Conservation (phyloP, 2,797 vertebrate genomes). For the Sebastiscus tertius region DNA sequence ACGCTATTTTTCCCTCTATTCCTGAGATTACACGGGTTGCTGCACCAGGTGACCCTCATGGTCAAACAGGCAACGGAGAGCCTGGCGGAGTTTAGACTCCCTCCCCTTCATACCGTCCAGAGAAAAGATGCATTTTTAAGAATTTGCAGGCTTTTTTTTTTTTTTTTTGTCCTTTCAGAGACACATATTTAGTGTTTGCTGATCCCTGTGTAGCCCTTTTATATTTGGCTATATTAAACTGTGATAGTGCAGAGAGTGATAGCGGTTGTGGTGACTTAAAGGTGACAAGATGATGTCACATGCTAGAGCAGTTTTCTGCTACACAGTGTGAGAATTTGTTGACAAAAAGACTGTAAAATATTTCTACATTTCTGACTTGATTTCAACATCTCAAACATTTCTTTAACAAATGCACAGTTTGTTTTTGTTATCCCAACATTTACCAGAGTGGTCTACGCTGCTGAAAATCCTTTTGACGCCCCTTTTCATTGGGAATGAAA, state of each 20-base stretch:
- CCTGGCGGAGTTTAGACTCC: conserved; percentile 84
- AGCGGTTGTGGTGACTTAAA: conserved; percentile 22
- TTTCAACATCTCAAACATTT: not conserved
- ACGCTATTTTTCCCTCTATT: conserved; percentile 77
- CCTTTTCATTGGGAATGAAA: conserved; percentile 62
- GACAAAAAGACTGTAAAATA: not conserved
- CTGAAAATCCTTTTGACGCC: conserved; percentile 40
- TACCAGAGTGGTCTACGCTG: conserved; percentile 10
- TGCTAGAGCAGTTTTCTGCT: conserved; percentile 1
- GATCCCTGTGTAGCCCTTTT: conserved; percentile 39
- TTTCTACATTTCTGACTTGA: not conserved
- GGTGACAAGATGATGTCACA: conserved; percentile 46
- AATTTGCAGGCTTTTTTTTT: conserved; percentile 38
- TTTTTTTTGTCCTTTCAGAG: conserved; percentile 7
- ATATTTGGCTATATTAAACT: conserved; percentile 51
- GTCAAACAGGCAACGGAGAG: conserved; percentile 82
- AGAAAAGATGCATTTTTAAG: conserved; percentile 68
- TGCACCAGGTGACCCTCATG: conserved; percentile 87
- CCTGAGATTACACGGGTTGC: conserved; percentile 90
- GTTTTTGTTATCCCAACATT: conserved; percentile 2
- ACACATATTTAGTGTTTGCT: conserved; percentile 54
- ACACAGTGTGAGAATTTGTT: not conserved
- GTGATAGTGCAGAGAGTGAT: conserved; percentile 27
- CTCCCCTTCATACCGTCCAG: conserved; percentile 70
- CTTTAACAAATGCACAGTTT: conserved; percentile 4